A percentile compares a stretch with the other conserved stretches of the same genome.
phyloP scores from a whole-genome alignment of 2,888 invertebrate species.

The Drosophila hamatofila region DNA sequence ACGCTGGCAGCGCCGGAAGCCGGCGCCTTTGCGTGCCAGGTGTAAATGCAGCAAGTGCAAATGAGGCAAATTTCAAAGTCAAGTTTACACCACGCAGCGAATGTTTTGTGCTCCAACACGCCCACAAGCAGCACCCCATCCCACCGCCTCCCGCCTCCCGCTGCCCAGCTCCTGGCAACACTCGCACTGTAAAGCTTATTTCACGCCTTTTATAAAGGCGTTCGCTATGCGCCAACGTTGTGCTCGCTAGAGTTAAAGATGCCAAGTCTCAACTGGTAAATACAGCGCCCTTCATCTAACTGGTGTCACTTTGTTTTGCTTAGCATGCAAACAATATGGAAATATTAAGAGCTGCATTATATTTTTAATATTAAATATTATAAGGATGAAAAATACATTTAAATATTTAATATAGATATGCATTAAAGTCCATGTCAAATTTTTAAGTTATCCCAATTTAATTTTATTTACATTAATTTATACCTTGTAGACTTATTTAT shows the following conservation, averaged over 20 bases:
- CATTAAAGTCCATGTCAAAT: too few species aligned
- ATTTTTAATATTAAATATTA: too few species aligned
- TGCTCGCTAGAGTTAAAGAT: conserved; percentile 38
- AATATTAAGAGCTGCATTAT: too few species aligned
- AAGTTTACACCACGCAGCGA: conserved; percentile 80
- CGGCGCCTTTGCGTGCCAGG: conserved; percentile 45
- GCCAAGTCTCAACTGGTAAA: conserved; percentile 12
- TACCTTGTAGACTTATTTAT: too few species aligned
- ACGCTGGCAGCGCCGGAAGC: conserved; percentile 22
- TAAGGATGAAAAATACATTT: too few species aligned
- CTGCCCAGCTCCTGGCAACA: not conserved
- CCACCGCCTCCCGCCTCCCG: not conserved
- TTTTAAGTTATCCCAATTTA: too few species aligned
- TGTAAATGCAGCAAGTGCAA: conserved; percentile 73
- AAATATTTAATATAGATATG: too few species aligned
- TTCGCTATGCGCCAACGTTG: conserved; percentile 22
- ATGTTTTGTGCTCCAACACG: conserved; percentile 69
- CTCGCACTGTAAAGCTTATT: conserved; percentile 6
- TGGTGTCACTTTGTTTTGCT: too few species aligned
- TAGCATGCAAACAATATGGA: too few species aligned
- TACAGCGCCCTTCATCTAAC: conserved; percentile 25
- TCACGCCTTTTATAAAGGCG: conserved; percentile 22
- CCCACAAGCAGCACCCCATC: not conserved
- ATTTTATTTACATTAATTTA: too few species aligned
- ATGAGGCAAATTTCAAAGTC: conserved; percentile 80